Evolutionary conservation across 2,113 vertebrate species (phyloP), one percentile per base, ranked within the genome.

Genomic region (Pipra filicauda): DNA sequence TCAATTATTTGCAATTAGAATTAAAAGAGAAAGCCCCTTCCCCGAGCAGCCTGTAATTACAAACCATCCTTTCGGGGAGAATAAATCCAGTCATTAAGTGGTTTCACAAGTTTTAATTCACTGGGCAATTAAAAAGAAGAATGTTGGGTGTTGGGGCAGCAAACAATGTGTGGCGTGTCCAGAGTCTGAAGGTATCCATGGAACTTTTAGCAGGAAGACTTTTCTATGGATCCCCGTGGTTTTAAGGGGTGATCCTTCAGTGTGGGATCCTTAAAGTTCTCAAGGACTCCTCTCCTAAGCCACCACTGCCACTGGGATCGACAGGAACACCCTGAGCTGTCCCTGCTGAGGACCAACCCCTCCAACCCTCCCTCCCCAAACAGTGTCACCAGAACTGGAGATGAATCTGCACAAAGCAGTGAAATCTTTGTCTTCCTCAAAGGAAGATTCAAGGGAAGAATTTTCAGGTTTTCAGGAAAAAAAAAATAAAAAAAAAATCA

Each of bases 1-100:
- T 95, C 97, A 97, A 97, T 98, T 97, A 98, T 96, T 98, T 97
- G 95, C 93, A 97, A 98, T 98, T 97, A 98, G 94, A 97, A 94
- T 88, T n/a, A 92, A 91, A 57, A 89, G 79, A 96, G 90, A 96
- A 95, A 64, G 72, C 96, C 90, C 94, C 77, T 61, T 92, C 92
- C 94, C 94, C 86, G 94, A 96, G 94, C 94, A 95, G 85, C 97
- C 97, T 96, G 33, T 97, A 98, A 98, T 98, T 98, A 98, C 93
- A 95, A 64, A 59, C 75, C 88, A 97, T 96, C 94, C 96, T 97
- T 97, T 97, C 97, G 96, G 95, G 97, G 97, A 97, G 95, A 79
- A 95, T 91, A 98, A 98, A 98, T 98, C 97, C 97, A 98, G 96
- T 97, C 97, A 97, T 98, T 98, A 98, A 98, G 92, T 69, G 94